Evolutionary conservation across 2,113 vertebrate genomes (phyloP).

Genomic region (Siniperca chuatsi): DNA sequence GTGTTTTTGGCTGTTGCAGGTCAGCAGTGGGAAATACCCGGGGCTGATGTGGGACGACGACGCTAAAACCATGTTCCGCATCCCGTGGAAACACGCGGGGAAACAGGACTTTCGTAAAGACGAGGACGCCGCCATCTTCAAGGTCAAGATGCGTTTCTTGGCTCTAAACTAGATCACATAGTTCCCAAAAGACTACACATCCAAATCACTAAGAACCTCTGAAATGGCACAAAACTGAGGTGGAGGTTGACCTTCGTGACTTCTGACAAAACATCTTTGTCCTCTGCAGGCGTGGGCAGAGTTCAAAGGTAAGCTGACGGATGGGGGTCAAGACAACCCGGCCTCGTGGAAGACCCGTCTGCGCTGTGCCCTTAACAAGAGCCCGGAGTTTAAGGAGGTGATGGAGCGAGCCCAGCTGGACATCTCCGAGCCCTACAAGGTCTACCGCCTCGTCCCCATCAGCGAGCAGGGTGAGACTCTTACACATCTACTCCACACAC

Average conservation of each 20-base stretch:
- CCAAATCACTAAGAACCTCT: too few relatives aligned
- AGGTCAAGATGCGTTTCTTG: slow-evolving; percentile 75
- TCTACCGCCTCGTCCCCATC: slow-evolving; percentile 87
- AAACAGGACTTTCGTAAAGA: slow-evolving; percentile 93
- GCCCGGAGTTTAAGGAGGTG: slow-evolving; percentile 89
- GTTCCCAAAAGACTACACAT: neutral
- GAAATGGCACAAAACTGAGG: neutral
- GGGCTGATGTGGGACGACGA: slow-evolving; percentile 91
- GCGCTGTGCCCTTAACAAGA: slow-evolving; percentile 93
- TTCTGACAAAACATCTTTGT: fast-evolving
- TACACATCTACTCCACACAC: neutral
- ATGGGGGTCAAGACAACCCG: slow-evolving; percentile 76
- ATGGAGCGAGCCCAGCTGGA: slow-evolving; percentile 85
- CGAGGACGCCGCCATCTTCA: slow-evolving; percentile 92
- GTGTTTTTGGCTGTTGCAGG: slow-evolving; percentile 66
- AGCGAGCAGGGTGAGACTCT: slow-evolving; percentile 79
- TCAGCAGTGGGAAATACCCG: slow-evolving; percentile 85
- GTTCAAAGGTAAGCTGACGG: slow-evolving; percentile 87
- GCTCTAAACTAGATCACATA: neutral
- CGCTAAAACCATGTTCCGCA: slow-evolving; percentile 90
- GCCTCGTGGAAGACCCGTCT: slow-evolving; percentile 92
- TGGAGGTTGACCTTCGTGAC: neutral
- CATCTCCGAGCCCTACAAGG: slow-evolving; percentile 91
- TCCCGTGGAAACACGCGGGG: slow-evolving; percentile 95
- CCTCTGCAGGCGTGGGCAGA: slow-evolving; percentile 88